phyloP scores from a whole-genome alignment of 1,140 invertebrate species.

The Holotrichia oblita region DNA sequence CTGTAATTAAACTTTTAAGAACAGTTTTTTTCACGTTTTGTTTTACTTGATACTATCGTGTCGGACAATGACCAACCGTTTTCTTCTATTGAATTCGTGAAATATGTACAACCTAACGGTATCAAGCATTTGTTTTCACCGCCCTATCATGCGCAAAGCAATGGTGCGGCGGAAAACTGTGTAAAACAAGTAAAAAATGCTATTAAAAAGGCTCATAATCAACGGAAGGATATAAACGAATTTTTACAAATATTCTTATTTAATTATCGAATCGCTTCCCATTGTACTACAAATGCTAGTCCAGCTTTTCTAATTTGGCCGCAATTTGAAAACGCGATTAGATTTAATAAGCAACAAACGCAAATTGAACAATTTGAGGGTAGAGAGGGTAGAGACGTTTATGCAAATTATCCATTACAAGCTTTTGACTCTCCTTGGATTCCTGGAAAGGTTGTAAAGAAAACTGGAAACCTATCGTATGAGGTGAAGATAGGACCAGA shows the following conservation, averaged over 20 bases:
- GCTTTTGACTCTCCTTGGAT: too few species aligned
- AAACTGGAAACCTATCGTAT: too few species aligned
- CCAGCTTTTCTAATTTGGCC: conserved; percentile 23
- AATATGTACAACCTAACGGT: background rate
- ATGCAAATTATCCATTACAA: too few species aligned
- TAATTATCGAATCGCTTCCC: background rate
- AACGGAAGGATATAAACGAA: background rate
- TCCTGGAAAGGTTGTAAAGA: too few species aligned
- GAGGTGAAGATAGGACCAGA: too few species aligned
- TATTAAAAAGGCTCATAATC: background rate
- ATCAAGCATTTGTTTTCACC: conserved; percentile 13
- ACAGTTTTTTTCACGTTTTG: background rate
- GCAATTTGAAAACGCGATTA: conserved; percentile 36
- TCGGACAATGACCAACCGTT: background rate
- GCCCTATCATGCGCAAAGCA: background rate
- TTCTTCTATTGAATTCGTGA: background rate
- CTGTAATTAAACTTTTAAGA: conserved; percentile 7
- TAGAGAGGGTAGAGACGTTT: too few species aligned
- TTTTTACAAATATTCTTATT: background rate
- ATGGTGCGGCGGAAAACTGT: conserved; percentile 4
- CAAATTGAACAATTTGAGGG: too few species aligned
- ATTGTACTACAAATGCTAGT: background rate
- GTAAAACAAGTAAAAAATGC: background rate
- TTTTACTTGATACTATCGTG: background rate
- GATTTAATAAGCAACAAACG: too few species aligned